Evolutionary conservation across 2,888 invertebrate species (phyloP).

Genomic region (Caenorhabditis macrosperma): DNA sequence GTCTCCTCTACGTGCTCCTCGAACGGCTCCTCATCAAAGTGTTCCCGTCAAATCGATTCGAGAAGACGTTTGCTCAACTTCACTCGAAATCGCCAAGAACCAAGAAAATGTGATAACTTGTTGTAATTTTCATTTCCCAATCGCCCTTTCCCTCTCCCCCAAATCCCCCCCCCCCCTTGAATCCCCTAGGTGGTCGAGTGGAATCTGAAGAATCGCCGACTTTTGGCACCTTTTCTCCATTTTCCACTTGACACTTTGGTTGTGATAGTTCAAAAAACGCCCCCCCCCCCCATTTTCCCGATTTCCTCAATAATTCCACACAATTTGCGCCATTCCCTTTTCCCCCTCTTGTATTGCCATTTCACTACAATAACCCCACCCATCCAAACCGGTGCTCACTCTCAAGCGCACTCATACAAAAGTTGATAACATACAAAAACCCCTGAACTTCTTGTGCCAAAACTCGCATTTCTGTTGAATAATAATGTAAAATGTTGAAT

Average conservation of each 20-base stretch:
- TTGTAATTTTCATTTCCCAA: background rate
- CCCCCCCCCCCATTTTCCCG: background rate
- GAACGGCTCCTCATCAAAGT: constrained; percentile 85
- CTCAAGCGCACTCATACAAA: too few relatives aligned
- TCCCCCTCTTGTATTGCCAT: background rate
- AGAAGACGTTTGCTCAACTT: constrained; percentile 76
- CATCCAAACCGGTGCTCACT: too few relatives aligned
- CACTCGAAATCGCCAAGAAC: constrained; percentile 80
- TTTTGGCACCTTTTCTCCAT: constrained; percentile 13
- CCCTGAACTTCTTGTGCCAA: too few relatives aligned
- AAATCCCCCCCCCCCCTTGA: too few relatives aligned
- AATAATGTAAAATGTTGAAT: too few relatives aligned
- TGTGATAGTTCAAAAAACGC: constrained; percentile 40
- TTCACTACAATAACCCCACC: too few relatives aligned
- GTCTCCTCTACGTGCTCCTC: constrained; percentile 88
- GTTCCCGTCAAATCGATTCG: constrained; percentile 79
- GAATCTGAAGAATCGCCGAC: constrained; percentile 7
- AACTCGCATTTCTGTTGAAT: too few relatives aligned
- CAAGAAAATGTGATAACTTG: constrained; percentile 54
- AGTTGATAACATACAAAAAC: too few relatives aligned
- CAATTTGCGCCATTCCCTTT: background rate
- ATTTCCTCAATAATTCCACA: background rate
- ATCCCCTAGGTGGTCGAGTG: background rate
- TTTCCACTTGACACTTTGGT: constrained; percentile 29
- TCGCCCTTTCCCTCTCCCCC: too few relatives aligned